Conservation (phyloP, 2,888 invertebrate genomes). For the Dione vanillae region DNA sequence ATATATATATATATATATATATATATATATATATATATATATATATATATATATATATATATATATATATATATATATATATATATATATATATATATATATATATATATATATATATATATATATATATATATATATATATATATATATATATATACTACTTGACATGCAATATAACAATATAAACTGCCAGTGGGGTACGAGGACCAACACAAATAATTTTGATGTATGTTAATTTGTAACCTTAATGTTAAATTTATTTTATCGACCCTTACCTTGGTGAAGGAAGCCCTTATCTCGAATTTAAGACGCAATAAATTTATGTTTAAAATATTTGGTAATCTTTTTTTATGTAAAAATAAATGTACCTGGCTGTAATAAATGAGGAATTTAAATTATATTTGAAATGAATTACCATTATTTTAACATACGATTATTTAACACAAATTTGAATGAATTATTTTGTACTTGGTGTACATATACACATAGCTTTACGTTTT, state of each 20-base stretch:
- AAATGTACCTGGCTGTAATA: conserved; percentile 2
- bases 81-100: no score
- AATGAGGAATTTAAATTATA: neutral
- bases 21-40: no score
- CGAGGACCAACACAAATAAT: conserved; percentile 9
- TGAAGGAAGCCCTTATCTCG: conserved; percentile 16
- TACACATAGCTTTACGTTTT: no score
- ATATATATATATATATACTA: no score
- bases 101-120: no score
- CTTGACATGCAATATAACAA: conserved; percentile 1
- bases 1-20: no score
- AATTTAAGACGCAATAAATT: conserved; percentile 23
- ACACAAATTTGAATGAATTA: neutral
- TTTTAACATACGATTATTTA: neutral
- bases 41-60: no score
- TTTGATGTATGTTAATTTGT: conserved; percentile 16
- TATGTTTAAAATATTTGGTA: conserved; percentile 14
- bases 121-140: no score
- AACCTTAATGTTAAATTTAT: conserved; percentile 20
- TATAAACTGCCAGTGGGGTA: neutral
- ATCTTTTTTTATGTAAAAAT: conserved; percentile 3
- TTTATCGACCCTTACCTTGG: conserved; percentile 9
- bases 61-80: no score
- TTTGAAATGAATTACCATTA: neutral
- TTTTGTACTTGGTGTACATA: no score